These are phyloP conservation scores for Heterodera schachtii DNA, from an alignment of 1,140 invertebrate species.

Conservation along the genomic window DNA sequence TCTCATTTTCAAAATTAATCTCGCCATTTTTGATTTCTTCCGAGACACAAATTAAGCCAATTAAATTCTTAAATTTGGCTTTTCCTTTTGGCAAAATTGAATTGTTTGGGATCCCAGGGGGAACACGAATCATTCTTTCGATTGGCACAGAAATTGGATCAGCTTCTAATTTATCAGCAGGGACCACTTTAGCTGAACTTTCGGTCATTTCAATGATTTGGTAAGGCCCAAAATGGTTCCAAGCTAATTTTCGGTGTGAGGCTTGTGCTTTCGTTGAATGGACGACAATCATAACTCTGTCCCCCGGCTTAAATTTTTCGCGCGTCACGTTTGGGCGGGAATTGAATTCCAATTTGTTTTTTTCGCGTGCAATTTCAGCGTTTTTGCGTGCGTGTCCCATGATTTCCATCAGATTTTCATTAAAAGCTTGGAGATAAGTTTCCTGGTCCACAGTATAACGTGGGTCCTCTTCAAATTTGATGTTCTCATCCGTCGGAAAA, in stretches of 20 bases:
- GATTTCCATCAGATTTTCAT: constrained; percentile 8
- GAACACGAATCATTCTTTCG: neutral
- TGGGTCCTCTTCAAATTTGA: neutral
- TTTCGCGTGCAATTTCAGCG: neutral
- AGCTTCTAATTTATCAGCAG: neutral
- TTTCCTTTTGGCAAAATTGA: neutral
- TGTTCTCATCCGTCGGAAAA: neutral
- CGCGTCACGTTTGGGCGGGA: neutral
- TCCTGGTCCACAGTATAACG: constrained; percentile 1
- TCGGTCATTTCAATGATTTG: neutral
- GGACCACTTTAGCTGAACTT: neutral
- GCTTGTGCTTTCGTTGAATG: neutral
- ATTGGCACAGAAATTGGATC: neutral
- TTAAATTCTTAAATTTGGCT: constrained; percentile 1
- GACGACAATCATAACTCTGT: neutral
- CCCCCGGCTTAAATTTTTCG: constrained; percentile 6
- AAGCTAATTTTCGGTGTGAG: neutral
- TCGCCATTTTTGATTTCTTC: neutral
- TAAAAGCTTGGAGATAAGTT: constrained; percentile 8
- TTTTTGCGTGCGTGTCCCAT: constrained; percentile 4
- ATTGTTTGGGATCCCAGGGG: neutral
- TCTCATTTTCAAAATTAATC: neutral
- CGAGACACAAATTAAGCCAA: neutral
- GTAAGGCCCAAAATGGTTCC: constrained; percentile 1
- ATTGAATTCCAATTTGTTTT: neutral